phyloP scores from a whole-genome alignment of 35 echinoderm and acorn worm species.

The Lytechinus pictus region DNA sequence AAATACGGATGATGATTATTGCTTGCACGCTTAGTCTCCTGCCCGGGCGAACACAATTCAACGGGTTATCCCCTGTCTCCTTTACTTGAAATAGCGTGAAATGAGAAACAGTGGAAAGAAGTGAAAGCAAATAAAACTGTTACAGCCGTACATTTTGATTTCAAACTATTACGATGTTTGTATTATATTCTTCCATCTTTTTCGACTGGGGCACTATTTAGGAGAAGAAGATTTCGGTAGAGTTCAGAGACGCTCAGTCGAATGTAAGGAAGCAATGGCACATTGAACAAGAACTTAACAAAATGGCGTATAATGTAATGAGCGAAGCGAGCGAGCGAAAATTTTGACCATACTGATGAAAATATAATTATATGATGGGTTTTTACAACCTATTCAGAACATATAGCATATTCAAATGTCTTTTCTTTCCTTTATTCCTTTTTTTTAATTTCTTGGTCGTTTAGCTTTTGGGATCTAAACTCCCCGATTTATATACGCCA shows the following conservation, averaged over 20 bases:
- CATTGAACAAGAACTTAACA: too few relatives aligned
- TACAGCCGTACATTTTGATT: not conserved
- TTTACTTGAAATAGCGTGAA: not conserved
- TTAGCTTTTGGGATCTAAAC: too few relatives aligned
- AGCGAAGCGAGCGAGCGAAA: too few relatives aligned
- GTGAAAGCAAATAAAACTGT: not conserved
- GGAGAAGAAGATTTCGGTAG: not conserved
- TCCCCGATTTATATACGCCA: too few relatives aligned
- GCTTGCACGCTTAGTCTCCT: conserved; percentile 1
- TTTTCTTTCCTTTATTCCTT: too few relatives aligned
- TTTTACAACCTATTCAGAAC: too few relatives aligned
- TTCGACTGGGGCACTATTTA: not conserved
- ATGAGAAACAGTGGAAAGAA: not conserved
- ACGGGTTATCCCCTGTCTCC: not conserved
- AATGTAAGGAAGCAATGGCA: too few relatives aligned
- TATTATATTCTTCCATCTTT: not conserved
- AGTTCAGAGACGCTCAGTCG: not conserved
- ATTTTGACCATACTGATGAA: too few relatives aligned
- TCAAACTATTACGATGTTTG: not conserved
- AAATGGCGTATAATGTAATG: too few relatives aligned
- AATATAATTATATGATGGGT: too few relatives aligned
- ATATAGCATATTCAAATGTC: too few relatives aligned
- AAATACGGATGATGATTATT: conserved; percentile 17
- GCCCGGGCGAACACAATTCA: not conserved
- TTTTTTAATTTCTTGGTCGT: too few relatives aligned